Base-by-base conservation (phyloP, 2,888 invertebrate species). In the Octonoba sinensis region DNA sequence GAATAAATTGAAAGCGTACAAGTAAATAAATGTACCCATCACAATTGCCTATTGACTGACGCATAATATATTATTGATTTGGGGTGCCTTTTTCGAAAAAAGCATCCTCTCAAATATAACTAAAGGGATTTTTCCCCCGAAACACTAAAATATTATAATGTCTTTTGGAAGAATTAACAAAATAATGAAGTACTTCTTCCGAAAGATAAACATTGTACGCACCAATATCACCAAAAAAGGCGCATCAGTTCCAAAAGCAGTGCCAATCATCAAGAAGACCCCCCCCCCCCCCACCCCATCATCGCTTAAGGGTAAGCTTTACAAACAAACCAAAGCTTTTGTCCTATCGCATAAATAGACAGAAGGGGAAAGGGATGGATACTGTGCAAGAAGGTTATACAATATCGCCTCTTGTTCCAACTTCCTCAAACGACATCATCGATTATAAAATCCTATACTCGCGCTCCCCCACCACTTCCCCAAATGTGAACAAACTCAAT, bases 361-460 rank as follows among this genome's bases (percentile, higher is more conserved):
- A n/a, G 57, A 54, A 24, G 24, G 27, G 27, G 49, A 65, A 65
- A 46, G 24, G 65, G 24, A 59, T n/a, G 20, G 60, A 51, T 51
- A 22, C n/a, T 22, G 47, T 8, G 59, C 36, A 36, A 36, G 36
- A 36, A 36, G 36, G 36, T 11, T 36, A 36, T 36, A 36, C 36
- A 36, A 36, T 36, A 36, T 36, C 36, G 36, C 6, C 36, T 36
- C 36, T 36, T 36, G 36, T 36, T 36, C 36, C 36, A 36, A 36
- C 36, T 36, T 36, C 36, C 36, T 36, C 73, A 72, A 73, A 67
- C 64, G 77, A 71, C 79, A 79, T 51, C 79, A 79, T 79, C 73
- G 79, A 79, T 79, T 79, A 51, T 67, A 73, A 79, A 79, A 79
- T 79, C 60, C 66, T 60, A 71, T 51, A 49, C 47, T 36, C 24